phyloP scores from a whole-genome alignment of 2,888 invertebrate species.

The Amaurobius ferox region DNA sequence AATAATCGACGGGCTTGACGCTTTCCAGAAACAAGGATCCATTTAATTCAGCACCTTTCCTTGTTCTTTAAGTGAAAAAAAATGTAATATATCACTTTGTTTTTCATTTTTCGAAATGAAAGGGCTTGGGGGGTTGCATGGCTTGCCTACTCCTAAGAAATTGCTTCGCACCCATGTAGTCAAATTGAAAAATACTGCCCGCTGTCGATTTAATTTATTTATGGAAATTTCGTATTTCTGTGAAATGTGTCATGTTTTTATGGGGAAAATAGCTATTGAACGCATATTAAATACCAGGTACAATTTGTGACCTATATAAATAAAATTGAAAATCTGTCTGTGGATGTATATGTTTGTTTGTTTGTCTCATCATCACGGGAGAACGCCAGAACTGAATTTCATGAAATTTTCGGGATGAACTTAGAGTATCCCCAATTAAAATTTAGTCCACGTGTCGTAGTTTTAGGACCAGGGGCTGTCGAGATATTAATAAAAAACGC shows the following conservation, averaged over 20 bases:
- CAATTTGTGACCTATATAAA: too few relatives aligned
- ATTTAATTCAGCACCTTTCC: slow-evolving; percentile 14
- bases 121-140: slow-evolving; percentile 4
- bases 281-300: too few relatives aligned
- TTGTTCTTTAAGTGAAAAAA: slow-evolving; percentile 13
- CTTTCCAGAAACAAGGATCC: not conserved
- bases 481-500: too few relatives aligned
- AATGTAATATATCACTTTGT: slow-evolving; percentile 7
- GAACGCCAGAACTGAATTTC: too few relatives aligned
- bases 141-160: slow-evolving; percentile 4
- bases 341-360: too few relatives aligned
- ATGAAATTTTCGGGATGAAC: too few relatives aligned
- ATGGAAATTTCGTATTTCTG: not conserved
- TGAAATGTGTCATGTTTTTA: not conserved
- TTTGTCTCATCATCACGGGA: too few relatives aligned
- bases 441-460: too few relatives aligned
- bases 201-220: not conserved
- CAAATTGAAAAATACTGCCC: slow-evolving; percentile 7
- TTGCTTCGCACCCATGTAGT: not conserved
- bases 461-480: too few relatives aligned
- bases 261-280: not conserved
- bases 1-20: slow-evolving; percentile 8
- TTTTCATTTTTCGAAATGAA: slow-evolving; percentile 1
- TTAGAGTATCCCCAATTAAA: too few relatives aligned
- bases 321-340: too few relatives aligned